A percentile compares a stretch with the other conserved stretches of the same genome.
Conservation (phyloP, 2,797 vertebrate genomes). For the Pipistrellus nathusii region DNA sequence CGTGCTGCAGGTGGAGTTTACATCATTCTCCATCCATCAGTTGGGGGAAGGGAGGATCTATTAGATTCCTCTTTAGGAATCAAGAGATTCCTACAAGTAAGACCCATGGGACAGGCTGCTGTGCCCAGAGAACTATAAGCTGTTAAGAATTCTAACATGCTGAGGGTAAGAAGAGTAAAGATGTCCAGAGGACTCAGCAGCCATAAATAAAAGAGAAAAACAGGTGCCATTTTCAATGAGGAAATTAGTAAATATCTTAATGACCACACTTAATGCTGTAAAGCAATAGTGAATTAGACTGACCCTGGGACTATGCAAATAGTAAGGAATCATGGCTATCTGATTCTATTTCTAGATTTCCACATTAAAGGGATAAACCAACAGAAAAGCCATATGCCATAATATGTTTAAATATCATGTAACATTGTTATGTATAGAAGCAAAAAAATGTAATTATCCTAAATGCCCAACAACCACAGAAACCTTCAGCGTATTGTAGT, state of each 20-base stretch:
- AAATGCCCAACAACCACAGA: background rate
- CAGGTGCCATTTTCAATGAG: background rate
- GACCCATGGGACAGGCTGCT: background rate
- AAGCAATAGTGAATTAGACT: background rate
- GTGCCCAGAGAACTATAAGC: background rate
- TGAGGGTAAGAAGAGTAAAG: background rate
- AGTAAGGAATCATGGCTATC: background rate
- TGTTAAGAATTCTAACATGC: background rate
- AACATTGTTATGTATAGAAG: background rate
- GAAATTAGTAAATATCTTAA: background rate
- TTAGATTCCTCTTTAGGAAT: too few species aligned
- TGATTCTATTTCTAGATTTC: slow-evolving; percentile 9
- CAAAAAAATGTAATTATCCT: background rate
- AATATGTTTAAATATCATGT: background rate
- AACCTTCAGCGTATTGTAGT: background rate
- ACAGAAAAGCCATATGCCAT: background rate
- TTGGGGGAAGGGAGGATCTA: too few species aligned
- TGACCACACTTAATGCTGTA: background rate
- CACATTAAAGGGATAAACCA: background rate
- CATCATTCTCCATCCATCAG: too few species aligned
- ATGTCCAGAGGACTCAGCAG: background rate
- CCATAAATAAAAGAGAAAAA: background rate
- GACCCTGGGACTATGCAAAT: background rate
- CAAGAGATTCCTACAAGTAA: slow-evolving; percentile 22
- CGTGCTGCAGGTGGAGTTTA: too few species aligned